These are phyloP conservation scores for Poeciliopsis turneri DNA, from an alignment of 2,797 vertebrate species.

Conservation along the genomic window DNA sequence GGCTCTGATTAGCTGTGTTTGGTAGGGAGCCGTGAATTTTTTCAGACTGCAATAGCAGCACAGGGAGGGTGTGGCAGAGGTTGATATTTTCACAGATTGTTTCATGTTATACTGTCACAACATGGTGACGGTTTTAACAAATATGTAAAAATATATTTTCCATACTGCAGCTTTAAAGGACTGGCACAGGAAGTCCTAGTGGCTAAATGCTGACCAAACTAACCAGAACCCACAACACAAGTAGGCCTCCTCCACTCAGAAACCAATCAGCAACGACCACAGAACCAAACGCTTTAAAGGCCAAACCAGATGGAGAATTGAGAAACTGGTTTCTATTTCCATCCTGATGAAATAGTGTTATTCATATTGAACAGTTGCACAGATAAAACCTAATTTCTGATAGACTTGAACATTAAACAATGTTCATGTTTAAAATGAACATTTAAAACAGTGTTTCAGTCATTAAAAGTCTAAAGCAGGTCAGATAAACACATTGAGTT, in stretches of 20 bases:
- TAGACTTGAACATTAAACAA: no score
- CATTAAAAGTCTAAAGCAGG: not conserved
- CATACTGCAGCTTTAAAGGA: not conserved
- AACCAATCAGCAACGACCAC: slow-evolving; percentile 13
- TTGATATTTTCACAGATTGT: no score
- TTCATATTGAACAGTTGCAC: not conserved
- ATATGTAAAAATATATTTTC: no score
- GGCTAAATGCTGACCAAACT: not conserved
- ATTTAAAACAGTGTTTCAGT: not conserved
- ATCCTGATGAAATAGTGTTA: not conserved
- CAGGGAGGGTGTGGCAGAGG: no score
- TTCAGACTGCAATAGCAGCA: no score
- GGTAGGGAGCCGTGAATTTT: no score
- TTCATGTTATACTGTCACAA: no score
- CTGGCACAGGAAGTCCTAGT: not conserved
- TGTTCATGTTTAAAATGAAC: no score
- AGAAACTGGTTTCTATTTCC: slow-evolving; percentile 4
- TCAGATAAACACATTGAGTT: not conserved
- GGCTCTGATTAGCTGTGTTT: no score
- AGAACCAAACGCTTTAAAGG: not conserved
- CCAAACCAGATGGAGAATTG: not conserved
- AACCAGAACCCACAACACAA: slow-evolving; percentile 10
- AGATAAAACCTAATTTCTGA: not conserved
- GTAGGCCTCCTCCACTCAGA: slow-evolving; percentile 1
- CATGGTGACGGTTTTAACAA: no score